phyloP scores from a whole-genome alignment of 1,140 invertebrate species.

The Anthonomus grandis region DNA sequence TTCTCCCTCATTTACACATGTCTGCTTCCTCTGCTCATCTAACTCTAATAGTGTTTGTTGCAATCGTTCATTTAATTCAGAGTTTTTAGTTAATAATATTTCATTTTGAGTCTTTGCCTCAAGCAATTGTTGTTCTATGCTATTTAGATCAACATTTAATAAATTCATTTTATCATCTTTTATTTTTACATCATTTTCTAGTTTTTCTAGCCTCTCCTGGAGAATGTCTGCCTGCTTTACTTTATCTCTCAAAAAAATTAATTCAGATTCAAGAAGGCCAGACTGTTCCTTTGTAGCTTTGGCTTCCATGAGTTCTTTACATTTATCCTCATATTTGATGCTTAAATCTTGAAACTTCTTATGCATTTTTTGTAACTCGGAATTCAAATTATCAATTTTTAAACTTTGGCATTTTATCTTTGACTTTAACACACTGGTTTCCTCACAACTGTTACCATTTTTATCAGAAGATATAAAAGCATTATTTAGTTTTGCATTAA shows the following conservation, averaged over 20 bases:
- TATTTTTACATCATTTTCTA: background rate
- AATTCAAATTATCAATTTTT: constrained; percentile 22
- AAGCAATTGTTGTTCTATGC: background rate
- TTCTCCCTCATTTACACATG: background rate
- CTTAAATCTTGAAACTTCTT: background rate
- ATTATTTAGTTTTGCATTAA: constrained; percentile 15
- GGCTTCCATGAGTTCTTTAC: background rate
- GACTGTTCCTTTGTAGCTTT: background rate
- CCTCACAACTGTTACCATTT: constrained; percentile 1
- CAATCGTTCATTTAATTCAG: background rate
- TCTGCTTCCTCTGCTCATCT: background rate
- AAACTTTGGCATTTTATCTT: constrained; percentile 21
- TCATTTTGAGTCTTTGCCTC: constrained; percentile 1
- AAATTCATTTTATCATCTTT: background rate
- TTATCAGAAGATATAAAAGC: background rate
- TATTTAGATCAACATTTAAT: background rate
- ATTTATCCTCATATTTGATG: constrained; percentile 10
- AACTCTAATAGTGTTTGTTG: background rate
- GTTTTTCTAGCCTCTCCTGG: background rate
- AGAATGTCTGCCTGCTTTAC: background rate
- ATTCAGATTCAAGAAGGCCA: background rate
- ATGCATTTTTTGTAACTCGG: constrained; percentile 1
- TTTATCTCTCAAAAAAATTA: constrained; percentile 1
- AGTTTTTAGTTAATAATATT: too few species aligned
- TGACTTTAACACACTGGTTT: constrained; percentile 3